Evolutionary conservation across 2,113 vertebrate species (phyloP).

Genomic region (Phoenicopterus ruber): DNA sequence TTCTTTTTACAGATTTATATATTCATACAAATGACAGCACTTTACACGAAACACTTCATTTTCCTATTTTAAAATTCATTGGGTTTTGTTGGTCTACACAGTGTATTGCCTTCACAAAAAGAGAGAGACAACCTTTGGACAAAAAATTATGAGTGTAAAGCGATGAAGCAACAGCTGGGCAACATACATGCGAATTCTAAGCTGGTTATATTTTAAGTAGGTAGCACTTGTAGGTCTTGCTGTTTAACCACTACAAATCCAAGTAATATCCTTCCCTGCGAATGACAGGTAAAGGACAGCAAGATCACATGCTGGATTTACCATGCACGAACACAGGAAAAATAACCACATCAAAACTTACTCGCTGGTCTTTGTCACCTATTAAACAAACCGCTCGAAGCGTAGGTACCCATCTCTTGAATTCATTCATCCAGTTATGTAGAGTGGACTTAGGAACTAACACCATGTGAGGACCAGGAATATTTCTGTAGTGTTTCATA

Average conservation of each 20-base stretch:
- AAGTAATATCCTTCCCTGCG: neutral
- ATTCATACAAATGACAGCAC: neutral
- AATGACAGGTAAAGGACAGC: neutral
- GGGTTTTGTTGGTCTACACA: neutral
- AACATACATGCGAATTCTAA: neutral
- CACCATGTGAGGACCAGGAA: conserved; percentile 98
- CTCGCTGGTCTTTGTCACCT: conserved; percentile 91
- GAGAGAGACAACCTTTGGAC: neutral
- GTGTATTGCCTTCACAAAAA: neutral
- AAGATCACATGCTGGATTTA: neutral
- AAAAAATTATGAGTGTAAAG: neutral
- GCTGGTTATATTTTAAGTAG: neutral
- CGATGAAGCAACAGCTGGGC: neutral
- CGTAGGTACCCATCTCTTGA: conserved; percentile 97
- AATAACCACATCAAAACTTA: conserved; percentile 50
- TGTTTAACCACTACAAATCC: neutral
- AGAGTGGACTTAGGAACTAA: conserved; percentile 98
- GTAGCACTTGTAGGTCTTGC: neutral
- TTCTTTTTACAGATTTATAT: neutral
- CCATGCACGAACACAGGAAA: neutral
- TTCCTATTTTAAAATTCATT: neutral
- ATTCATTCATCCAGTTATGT: conserved; percentile 99
- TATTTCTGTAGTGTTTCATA: conserved; percentile 99
- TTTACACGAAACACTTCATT: neutral
- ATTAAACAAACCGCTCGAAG: conserved; percentile 96